These are phyloP conservation scores for Andricus grossulariae DNA, from an alignment of 1,140 invertebrate species.

Conservation along the genomic window DNA sequence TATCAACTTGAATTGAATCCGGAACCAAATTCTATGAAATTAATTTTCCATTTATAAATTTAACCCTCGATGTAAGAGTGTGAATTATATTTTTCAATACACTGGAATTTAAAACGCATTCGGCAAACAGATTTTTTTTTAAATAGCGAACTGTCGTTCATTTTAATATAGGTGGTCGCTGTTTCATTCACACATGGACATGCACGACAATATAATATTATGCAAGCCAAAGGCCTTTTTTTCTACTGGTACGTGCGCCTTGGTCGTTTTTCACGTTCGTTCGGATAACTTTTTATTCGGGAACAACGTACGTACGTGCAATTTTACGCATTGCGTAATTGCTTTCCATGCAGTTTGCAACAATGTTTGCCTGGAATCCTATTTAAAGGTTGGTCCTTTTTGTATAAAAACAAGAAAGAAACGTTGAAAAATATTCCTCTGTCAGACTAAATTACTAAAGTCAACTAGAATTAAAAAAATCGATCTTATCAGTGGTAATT, in stretches of 20 bases:
- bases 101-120: too few species aligned
- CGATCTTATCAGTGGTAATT: background rate
- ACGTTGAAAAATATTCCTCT: too few species aligned
- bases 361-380: conserved; percentile 2
- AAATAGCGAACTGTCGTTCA: too few species aligned
- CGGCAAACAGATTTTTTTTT: background rate
- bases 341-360: conserved; percentile 19
- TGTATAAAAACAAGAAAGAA: background rate
- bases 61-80: too few species aligned
- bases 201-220: background rate
- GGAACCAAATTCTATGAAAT: background rate
- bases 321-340: conserved; percentile 28
- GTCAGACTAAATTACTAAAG: too few species aligned
- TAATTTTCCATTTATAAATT: too few species aligned
- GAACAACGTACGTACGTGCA: conserved; percentile 6
- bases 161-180: background rate
- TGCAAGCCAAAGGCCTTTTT: background rate
- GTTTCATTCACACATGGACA: background rate
- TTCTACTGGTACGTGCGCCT: background rate
- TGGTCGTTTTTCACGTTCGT: background rate
- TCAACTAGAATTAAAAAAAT: background rate
- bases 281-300: background rate
- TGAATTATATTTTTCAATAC: too few species aligned
- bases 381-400: background rate
- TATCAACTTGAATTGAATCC: background rate